Conservation (phyloP, 2,113 vertebrate species). For the Crotalus helleri region DNA sequence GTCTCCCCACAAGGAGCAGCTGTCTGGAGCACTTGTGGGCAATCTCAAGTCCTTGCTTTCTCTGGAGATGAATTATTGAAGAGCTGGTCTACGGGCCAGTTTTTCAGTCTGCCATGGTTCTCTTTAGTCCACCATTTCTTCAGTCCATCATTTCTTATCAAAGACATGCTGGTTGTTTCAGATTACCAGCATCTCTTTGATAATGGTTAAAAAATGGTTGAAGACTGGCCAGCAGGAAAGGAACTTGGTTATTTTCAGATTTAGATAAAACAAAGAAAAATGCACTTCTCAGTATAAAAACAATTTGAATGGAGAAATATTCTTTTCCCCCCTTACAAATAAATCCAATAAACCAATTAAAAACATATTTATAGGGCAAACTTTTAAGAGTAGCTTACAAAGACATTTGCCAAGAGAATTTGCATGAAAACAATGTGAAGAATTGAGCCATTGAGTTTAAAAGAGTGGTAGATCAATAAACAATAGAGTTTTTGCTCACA, state of each 20-base stretch:
- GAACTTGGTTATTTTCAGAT: constrained; percentile 6
- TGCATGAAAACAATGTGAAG: constrained; percentile 19
- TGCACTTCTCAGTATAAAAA: neutral
- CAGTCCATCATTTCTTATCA: neutral
- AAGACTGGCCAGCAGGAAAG: constrained; percentile 28
- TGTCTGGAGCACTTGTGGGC: neutral
- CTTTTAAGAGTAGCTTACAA: constrained; percentile 4
- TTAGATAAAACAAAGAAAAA: constrained; percentile 26
- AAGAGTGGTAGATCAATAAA: constrained; percentile 18
- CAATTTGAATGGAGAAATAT: neutral
- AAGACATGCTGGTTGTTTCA: constrained; percentile 9
- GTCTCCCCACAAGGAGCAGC: neutral
- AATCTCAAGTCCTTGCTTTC: neutral
- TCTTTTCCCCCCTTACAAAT: neutral
- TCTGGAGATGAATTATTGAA: neutral
- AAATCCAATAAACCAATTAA: constrained; percentile 12
- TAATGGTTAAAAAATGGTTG: constrained; percentile 12
- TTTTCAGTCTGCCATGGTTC: neutral
- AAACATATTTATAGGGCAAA: neutral
- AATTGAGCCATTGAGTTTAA: constrained; percentile 1
- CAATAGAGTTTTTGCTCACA: neutral
- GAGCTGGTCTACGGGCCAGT: neutral
- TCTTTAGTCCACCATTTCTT: neutral
- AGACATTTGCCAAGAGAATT: neutral
- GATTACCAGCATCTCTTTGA: constrained; percentile 41